A percentile compares a stretch with the other conserved stretches of the same genome.
Conservation (phyloP, 2,113 vertebrate species). For the Apaloderma vittatum region DNA sequence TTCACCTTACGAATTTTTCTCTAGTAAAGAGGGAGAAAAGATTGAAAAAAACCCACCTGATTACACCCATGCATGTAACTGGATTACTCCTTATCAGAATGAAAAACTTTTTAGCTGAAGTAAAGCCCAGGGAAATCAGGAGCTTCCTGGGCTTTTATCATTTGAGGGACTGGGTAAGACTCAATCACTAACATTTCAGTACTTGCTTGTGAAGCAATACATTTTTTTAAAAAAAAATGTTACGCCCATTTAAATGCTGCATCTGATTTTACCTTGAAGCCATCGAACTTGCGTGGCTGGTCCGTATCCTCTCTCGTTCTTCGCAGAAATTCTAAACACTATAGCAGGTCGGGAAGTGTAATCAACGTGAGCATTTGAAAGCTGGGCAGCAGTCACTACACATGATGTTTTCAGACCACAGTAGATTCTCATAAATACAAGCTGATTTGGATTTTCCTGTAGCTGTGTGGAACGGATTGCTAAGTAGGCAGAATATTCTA, state of each 20-base stretch:
- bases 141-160: background rate
- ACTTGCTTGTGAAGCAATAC: background rate
- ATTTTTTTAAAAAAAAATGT: background rate
- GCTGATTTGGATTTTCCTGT: conserved; percentile 84
- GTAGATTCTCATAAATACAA: conserved; percentile 96
- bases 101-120: background rate
- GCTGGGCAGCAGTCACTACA: conserved; percentile 86
- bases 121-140: background rate
- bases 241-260: background rate
- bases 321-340: conserved; percentile 96
- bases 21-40: background rate
- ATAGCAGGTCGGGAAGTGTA: conserved; percentile 92
- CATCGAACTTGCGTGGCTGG: conserved; percentile 97
- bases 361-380: conserved; percentile 94
- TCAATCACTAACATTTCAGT: background rate
- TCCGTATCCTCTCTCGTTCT: conserved; percentile 97
- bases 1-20: background rate
- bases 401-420: conserved; percentile 94
- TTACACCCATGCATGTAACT: background rate
- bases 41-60: background rate
- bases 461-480: conserved; percentile 90
- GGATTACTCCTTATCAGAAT: background rate
- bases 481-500: conserved; percentile 96
- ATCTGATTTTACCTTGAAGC: conserved; percentile 90
- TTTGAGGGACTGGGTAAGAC: background rate